These are phyloP conservation scores for Hirtodrosophila confusa DNA, from an alignment of 2,888 invertebrate genomes.

Conservation along the genomic window DNA sequence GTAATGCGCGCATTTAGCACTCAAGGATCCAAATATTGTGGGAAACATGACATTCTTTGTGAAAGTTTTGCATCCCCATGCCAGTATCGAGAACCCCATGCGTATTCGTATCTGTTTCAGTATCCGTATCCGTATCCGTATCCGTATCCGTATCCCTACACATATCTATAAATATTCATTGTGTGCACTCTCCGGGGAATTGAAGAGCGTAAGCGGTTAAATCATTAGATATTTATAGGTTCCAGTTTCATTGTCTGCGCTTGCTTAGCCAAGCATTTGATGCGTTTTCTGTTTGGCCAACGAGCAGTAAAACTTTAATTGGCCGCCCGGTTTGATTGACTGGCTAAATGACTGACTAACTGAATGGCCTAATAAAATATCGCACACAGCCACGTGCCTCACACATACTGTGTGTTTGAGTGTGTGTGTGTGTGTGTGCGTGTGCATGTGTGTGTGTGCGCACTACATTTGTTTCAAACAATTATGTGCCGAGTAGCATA, in stretches of 20 bases:
- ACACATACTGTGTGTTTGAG: slow-evolving; percentile 18
- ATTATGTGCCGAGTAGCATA: slow-evolving; percentile 69
- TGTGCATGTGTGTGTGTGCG: slow-evolving; percentile 58
- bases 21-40: slow-evolving; percentile 15
- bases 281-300: slow-evolving; percentile 47
- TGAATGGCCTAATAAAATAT: slow-evolving; percentile 75
- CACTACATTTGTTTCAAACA: slow-evolving; percentile 75
- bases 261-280: slow-evolving; percentile 36
- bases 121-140: slow-evolving; percentile 4
- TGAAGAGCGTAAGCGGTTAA: slow-evolving; percentile 42
- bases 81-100: neutral
- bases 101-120: neutral
- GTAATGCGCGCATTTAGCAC: slow-evolving; percentile 40
- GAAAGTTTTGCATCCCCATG: too few species aligned
- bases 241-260: slow-evolving; percentile 51
- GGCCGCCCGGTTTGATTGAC: slow-evolving; percentile 71
- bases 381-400: slow-evolving; percentile 24
- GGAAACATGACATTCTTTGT: slow-evolving; percentile 17
- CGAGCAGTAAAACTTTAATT: slow-evolving; percentile 73
- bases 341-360: slow-evolving; percentile 74
- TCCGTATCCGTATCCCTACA: slow-evolving; percentile 4
- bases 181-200: slow-evolving; percentile 19
- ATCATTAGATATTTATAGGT: slow-evolving; percentile 55
- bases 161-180: slow-evolving; percentile 38
- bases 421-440: slow-evolving; percentile 54